A percentile compares a stretch with the other conserved stretches of the same genome.
Evolutionary conservation across 2,113 vertebrate genomes (phyloP).

Genomic region (Axis porcinus): DNA sequence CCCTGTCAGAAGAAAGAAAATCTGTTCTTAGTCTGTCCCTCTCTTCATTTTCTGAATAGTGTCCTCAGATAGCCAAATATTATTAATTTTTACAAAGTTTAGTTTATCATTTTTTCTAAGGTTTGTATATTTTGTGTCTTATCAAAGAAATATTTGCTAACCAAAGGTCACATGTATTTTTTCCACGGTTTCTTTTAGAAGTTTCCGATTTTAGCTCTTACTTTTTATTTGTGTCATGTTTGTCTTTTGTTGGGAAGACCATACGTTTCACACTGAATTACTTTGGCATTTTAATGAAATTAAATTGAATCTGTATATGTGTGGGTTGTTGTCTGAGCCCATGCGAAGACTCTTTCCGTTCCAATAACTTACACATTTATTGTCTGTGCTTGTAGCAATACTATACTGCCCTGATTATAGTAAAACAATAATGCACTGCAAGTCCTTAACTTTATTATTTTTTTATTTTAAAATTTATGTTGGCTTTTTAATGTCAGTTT

Average conservation of each 20-base stretch:
- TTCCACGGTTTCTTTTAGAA: not conserved
- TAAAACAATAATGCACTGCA: not conserved
- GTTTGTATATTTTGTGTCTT: not conserved
- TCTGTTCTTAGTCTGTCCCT: too few relatives aligned
- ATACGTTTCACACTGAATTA: not conserved
- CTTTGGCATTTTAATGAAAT: not conserved
- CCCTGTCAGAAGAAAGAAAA: slow-evolving; percentile 88
- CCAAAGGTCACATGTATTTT: not conserved
- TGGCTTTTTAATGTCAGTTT: not conserved
- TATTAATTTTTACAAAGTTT: not conserved
- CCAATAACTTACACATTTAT: not conserved
- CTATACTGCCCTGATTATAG: not conserved
- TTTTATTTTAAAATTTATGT: not conserved
- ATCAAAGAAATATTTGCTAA: not conserved
- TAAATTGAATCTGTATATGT: not conserved
- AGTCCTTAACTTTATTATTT: not conserved
- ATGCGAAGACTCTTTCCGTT: not conserved
- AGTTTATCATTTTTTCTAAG: not conserved
- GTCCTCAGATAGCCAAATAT: not conserved
- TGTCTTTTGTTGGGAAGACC: not conserved
- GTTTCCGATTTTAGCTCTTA: not conserved
- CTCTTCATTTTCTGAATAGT: not conserved
- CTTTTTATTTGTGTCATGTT: not conserved
- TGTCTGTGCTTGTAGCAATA: not conserved
- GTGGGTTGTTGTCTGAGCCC: not conserved